Evolutionary conservation across 2,113 vertebrate species (phyloP), one percentile per base, ranked within the genome.

Genomic region (Protobothrops flavoviridis): DNA sequence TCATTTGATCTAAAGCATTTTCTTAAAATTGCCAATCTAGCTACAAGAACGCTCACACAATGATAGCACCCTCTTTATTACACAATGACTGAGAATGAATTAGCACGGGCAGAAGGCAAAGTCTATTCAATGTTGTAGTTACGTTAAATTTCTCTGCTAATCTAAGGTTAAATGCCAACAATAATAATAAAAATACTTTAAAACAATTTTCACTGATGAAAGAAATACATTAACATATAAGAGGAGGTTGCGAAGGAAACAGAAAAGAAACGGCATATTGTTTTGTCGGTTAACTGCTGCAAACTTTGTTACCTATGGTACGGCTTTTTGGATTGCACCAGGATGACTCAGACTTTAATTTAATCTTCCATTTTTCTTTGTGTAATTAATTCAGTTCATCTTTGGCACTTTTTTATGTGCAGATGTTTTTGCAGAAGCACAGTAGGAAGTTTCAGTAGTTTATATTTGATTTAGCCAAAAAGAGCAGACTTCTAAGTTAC

Each of bases 1-100:
- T 96, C 64, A 96, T 95, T 93, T 95, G 91, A 96, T 96, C 92
- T 95, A 91, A 81, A 96, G 69, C 64, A 39, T 94, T 97, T 96
- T 95, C 89, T 96, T 93, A 94, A 96, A 97, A 94, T 86, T 94
- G 88, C 92, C 95, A 91, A 95, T 97, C 88, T 89, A 96, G 87
- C 93, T 94, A 91, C 85, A 92, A 96, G 85, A 96, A 95, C 93
- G 93, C 90, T 94, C 91, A 92, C 81, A 59, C 89, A 95, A 95
- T 61, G 81, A 87, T 95, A 96, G 94, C 12, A 74, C 86, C 93
- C 89, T 56, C 45, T 43, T 96, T 93, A 95, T 96, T 96, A 96
- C 93, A 95, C 91, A 97, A 96, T 96, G 96, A 95, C 74, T 96
- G 86, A 57, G 92, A 95, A 94, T 92, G 96, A 97, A 96, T 87